Evolutionary conservation across 2,113 vertebrate species (phyloP), one percentile per base, ranked within the genome.

Genomic region (Piprites chloris): DNA sequence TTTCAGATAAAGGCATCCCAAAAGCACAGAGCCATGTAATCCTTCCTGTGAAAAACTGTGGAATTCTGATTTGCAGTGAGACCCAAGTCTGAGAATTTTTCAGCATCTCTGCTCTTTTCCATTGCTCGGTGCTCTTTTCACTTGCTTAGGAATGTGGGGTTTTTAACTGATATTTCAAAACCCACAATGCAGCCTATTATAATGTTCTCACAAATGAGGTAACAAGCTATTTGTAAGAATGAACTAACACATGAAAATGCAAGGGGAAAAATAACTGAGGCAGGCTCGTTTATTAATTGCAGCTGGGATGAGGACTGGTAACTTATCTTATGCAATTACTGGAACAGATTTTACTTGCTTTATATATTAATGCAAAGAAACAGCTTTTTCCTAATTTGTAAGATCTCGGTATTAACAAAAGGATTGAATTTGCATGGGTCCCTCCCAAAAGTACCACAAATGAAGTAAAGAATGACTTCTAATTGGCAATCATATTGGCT

Each of bases 181-280:
- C 7, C 9, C 71, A 94, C 85, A 87, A 85, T 80, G 67, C 44
- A 83, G 55, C 21, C 81, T n/a, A 41, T 88, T 88, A 61, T 50
- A 76, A 72, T 68, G 49, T 62, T 89, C 81, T 75, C 37, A 56
- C n/a, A 37, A 44, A n/a, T 72, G 77, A 91, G 35, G 53, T 61
- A 94, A 91, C 66, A 72, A 85, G 35, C 87, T 85, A 75, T 82
- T 87, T 79, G 53, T 76, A 87, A 91, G 89, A 89, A 94, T 89
- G 74, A 92, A 87, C 28, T 63, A 81, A 85, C 61, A 52, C 53
- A 71, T 33, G 41, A 67, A 94, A 96, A 96, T 15, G 61, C 65
- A 84, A 88, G 26, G 35, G 30, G 47, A 30, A 84, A 85, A 91
- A 91, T 28, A 94, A 85, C 16, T 17, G 81, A 90, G 71, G 66